These are phyloP conservation scores for Clarias batrachus DNA, from an alignment of 2,113 vertebrate species.

Conservation along the genomic window DNA sequence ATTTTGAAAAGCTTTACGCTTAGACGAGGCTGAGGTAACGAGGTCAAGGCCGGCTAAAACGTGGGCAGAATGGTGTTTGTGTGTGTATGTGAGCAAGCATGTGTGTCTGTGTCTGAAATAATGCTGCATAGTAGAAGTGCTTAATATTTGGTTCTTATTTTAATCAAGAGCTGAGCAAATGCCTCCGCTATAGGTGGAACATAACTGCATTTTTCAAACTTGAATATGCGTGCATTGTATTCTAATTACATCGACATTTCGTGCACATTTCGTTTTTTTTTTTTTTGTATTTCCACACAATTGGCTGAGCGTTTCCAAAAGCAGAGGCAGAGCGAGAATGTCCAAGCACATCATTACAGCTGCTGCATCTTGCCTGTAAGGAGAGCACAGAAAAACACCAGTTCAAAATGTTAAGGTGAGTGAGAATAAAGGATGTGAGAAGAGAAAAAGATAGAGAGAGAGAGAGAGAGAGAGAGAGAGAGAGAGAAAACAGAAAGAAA, in stretches of 20 bases:
- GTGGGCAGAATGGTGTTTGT: conserved; percentile 39
- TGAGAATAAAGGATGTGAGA: conserved; percentile 15
- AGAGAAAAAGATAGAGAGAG: not conserved
- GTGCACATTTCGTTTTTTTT: conserved; percentile 63
- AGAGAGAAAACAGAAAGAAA: not conserved
- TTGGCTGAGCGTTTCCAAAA: conserved; percentile 63
- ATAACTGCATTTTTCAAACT: conserved; percentile 43
- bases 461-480: not conserved
- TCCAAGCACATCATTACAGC: conserved; percentile 69
- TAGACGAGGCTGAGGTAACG: conserved; percentile 45
- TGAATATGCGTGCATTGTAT: conserved; percentile 43
- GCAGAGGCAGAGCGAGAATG: conserved; percentile 62
- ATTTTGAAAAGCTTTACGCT: conserved; percentile 48
- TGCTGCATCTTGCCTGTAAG: conserved; percentile 47
- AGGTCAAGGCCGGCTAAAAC: conserved; percentile 49
- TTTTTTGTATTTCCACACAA: conserved; percentile 69
- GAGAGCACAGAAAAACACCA: conserved; percentile 31
- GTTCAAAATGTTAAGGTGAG: conserved; percentile 68
- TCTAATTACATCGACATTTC: conserved; percentile 65
- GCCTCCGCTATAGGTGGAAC: conserved; percentile 25
- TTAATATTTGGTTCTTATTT: conserved; percentile 41
- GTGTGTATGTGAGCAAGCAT: not conserved
- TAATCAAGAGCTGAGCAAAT: conserved; percentile 22
- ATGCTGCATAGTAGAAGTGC: conserved; percentile 10
- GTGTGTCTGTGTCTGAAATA: conserved; percentile 10